A percentile compares a stretch with the other conserved stretches of the same genome.
These are phyloP conservation scores for Lacanobia oleracea DNA, from an alignment of 2,888 invertebrate species.

Conservation along the genomic window DNA sequence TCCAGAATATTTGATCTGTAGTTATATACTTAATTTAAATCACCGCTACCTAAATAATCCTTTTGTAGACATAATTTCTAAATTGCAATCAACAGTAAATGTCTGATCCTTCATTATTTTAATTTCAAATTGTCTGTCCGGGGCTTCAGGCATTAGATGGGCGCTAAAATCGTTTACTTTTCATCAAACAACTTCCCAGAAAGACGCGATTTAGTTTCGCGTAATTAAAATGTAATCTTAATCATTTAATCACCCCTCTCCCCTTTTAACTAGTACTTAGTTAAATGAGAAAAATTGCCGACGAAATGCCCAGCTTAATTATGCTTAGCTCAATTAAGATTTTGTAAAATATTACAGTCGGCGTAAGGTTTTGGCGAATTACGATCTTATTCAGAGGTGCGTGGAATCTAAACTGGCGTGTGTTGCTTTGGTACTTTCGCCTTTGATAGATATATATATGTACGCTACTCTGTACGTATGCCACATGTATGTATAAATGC, in stretches of 20 bases:
- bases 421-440: neutral
- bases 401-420: slow-evolving; percentile 23
- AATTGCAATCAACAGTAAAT: neutral
- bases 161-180: slow-evolving; percentile 26
- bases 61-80: neutral
- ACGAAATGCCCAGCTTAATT: slow-evolving; percentile 62
- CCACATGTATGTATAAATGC: neutral
- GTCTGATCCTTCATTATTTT: slow-evolving; percentile 9
- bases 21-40: neutral
- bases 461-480: no score
- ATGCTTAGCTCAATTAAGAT: slow-evolving; percentile 51
- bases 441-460: neutral
- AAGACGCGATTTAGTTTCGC: slow-evolving; percentile 50
- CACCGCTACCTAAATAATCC: neutral
- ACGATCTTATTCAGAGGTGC: slow-evolving; percentile 18
- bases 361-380: slow-evolving; percentile 8
- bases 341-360: slow-evolving; percentile 37
- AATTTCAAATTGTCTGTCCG: neutral
- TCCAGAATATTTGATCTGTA: neutral
- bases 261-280: slow-evolving; percentile 63
- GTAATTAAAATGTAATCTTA: slow-evolving; percentile 64
- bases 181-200: slow-evolving; percentile 39
- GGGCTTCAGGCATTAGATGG: neutral
- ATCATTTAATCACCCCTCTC: slow-evolving; percentile 51
- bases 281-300: slow-evolving; percentile 68